Conservation (phyloP, 2,888 invertebrate genomes). For the Cerastoderma edule region DNA sequence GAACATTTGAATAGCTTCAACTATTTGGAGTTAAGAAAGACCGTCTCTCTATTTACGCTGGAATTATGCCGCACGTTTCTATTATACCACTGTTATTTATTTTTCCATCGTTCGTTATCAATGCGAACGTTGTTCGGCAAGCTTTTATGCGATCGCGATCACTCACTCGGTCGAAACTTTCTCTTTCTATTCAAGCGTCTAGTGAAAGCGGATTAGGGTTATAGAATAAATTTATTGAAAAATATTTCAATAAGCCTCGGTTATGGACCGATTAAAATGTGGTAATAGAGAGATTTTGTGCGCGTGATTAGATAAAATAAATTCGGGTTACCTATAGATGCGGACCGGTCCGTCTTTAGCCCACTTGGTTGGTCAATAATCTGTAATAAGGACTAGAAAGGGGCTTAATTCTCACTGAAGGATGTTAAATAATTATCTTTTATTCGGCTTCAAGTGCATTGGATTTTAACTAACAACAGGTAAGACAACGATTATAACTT, state of each 20-base stretch:
- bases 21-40: conserved; percentile 15
- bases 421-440: no score
- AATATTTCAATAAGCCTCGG: conserved; percentile 17
- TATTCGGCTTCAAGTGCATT: no score
- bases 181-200: conserved; percentile 13
- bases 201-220: conserved; percentile 25
- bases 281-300: conserved; percentile 15
- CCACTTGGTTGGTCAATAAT: neutral
- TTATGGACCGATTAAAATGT: conserved; percentile 21
- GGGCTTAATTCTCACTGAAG: no score
- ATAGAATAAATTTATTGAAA: conserved; percentile 25
- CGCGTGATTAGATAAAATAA: conserved; percentile 14
- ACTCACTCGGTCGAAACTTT: conserved; percentile 11
- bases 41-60: conserved; percentile 17
- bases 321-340: conserved; percentile 8
- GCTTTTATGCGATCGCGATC: conserved; percentile 15
- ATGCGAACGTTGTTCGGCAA: conserved; percentile 8
- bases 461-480: no score
- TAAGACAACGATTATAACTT: no score
- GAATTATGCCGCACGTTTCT: conserved; percentile 12
- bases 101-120: conserved; percentile 8
- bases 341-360: neutral
- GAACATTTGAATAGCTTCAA: conserved; percentile 6
- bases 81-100: conserved; percentile 24
- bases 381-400: no score